Percentiles rank a stretch among this genome's conserved stretches.
phyloP scores from a whole-genome alignment of 2,888 invertebrate genomes.

The Drosophila formosana region DNA sequence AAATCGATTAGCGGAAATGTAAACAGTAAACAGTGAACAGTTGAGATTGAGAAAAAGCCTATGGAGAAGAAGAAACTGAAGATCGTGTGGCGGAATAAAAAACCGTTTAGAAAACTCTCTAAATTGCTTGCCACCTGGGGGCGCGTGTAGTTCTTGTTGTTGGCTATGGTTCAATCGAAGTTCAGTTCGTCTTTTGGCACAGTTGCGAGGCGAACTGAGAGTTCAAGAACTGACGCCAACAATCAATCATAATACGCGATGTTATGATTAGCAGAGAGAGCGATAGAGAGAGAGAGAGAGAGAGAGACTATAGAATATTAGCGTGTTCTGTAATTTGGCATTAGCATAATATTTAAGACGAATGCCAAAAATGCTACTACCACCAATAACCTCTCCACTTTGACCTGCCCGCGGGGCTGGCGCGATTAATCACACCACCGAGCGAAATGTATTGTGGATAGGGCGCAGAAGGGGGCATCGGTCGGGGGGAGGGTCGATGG shows the following conservation, averaged over 20 bases:
- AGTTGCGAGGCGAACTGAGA: slow-evolving; percentile 26
- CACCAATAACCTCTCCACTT: slow-evolving; percentile 46
- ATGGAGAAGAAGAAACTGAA: not conserved
- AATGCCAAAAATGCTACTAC: slow-evolving; percentile 22
- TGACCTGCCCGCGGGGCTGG: slow-evolving; percentile 53
- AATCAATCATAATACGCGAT: slow-evolving; percentile 48
- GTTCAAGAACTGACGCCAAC: slow-evolving; percentile 30
- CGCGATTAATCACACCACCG: slow-evolving; percentile 47
- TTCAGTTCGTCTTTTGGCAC: slow-evolving; percentile 29
- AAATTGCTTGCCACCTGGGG: slow-evolving; percentile 24
- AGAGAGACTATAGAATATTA: slow-evolving; percentile 5
- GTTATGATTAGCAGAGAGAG: not conserved
- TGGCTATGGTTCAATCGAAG: slow-evolving; percentile 7
- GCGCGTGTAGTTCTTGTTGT: not conserved
- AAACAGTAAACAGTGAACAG: too few species aligned
- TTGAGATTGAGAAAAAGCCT: not conserved
- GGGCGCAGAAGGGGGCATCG: not conserved
- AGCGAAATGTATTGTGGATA: slow-evolving; percentile 1
- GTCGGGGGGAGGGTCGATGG: too few species aligned
- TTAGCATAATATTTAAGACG: slow-evolving; percentile 37
- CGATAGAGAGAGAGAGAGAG: not conserved
- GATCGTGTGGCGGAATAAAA: not conserved
- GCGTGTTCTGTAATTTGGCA: slow-evolving; percentile 36
- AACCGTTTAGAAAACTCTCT: slow-evolving; percentile 10
- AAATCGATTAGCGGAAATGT: too few species aligned